Evolutionary conservation across 2,888 invertebrate species (phyloP), one percentile per base, ranked within the genome.

Genomic region (Panzeria rudis): DNA sequence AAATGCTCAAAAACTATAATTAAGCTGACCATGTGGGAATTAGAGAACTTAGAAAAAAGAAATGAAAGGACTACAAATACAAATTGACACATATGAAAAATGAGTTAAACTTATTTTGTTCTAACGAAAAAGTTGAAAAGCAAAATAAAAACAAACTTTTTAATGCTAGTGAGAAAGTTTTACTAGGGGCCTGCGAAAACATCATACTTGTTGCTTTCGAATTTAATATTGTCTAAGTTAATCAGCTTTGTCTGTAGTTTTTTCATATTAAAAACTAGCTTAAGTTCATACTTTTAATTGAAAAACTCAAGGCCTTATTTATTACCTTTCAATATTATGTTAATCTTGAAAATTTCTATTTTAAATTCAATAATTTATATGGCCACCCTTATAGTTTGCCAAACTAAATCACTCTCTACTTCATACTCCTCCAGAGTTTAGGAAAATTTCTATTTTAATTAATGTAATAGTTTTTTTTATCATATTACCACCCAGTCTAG

Each of bases 11-110:
- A 32, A 47, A 35, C 64, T 50, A 2, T 44, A 35, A 32, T 20
- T 35, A 59, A 59, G 69, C 35, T 54, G 75, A 47, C 75, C 75
- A 54, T 32, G 11, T 52, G 52, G n/a, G 20, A 20, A n/a, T 69
- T 29, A 9, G 1, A 32, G 11, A 17, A 35, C 8, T 2, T 20
- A 5, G n/a, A 23, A 23, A 35, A 62, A 20, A 35, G 3, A 4
- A n/a, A 17, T 15, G 2, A 17, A 50, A 50, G 8, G 1, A 9
- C 17, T 50, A 7, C 17, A 59, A 6, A 32, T 17, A 5, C n/a
- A 32, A 32, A 17, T 59, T 59, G n/a, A 3, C 17, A 59, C 0
- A 17, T 23, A 13, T 47, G 8, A 17, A 5, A 47, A 17, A 47
- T 2, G 1, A 47, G 3, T 1, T 17, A 11, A 13, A 13, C 41